Percentiles rank a stretch among this genome's conserved stretches.
These are phyloP conservation scores for Microplitis demolitor DNA, from an alignment of 1,140 invertebrate species.

Conservation along the genomic window DNA sequence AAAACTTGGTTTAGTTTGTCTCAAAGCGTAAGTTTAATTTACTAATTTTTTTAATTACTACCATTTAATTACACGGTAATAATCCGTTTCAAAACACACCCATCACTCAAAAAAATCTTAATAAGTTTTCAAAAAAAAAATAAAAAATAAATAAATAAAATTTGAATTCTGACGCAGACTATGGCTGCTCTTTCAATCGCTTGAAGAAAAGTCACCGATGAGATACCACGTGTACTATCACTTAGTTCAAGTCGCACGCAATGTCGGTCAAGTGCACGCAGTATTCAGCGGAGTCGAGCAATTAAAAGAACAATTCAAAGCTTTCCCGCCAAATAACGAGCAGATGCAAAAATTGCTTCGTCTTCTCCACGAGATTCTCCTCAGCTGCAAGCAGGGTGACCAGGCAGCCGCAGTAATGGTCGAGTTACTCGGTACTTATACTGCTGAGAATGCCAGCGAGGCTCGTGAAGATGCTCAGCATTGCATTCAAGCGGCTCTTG, in stretches of 20 bases:
- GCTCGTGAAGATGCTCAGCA: conserved; percentile 95
- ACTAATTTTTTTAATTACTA: neutral
- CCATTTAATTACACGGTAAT: neutral
- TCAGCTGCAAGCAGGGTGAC: conserved; percentile 78
- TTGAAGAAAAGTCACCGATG: conserved; percentile 82
- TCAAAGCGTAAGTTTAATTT: conserved; percentile 68
- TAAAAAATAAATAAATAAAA: conserved; percentile 22
- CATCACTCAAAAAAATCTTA: neutral
- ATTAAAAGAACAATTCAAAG: conserved; percentile 82
- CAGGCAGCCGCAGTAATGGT: conserved; percentile 95
- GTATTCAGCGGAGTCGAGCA: conserved; percentile 82
- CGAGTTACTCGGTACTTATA: conserved; percentile 93
- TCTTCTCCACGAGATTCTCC: conserved; percentile 84
- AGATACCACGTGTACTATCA: conserved; percentile 92
- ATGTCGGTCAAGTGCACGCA: conserved; percentile 81
- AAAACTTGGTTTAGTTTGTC: conserved; percentile 78
- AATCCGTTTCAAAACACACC: no score
- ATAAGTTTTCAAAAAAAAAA: conserved; percentile 16
- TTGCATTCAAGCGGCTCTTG: conserved; percentile 93
- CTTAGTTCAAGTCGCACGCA: conserved; percentile 84
- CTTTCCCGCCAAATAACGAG: conserved; percentile 84
- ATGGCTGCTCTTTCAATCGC: conserved; percentile 88
- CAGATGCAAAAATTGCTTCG: conserved; percentile 93
- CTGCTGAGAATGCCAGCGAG: conserved; percentile 94
- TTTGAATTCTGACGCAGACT: conserved; percentile 59